phyloP scores from a whole-genome alignment of 2,888 invertebrate species.

The Aromia moschata region DNA sequence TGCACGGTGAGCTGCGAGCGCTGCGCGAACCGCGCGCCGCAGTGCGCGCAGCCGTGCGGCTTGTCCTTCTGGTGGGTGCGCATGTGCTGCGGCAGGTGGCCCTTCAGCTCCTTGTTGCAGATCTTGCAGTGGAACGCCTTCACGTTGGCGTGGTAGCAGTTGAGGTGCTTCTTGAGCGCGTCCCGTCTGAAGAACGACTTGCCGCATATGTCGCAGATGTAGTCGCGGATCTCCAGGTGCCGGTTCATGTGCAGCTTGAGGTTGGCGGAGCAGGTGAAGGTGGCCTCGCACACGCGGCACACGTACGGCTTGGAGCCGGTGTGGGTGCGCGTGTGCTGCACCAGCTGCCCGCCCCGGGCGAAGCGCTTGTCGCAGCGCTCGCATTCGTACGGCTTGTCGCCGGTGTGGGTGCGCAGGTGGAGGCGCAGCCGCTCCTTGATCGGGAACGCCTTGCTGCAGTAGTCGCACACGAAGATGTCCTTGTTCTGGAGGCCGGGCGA shows the following conservation, averaged over 20 bases:
- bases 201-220: conserved; percentile 82
- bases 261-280: conserved; percentile 74
- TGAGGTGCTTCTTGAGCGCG: conserved; percentile 79
- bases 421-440: conserved; percentile 78
- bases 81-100: conserved; percentile 85
- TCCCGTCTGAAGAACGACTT: conserved; percentile 80
- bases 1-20: conserved; percentile 87
- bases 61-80: conserved; percentile 80
- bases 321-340: conserved; percentile 80
- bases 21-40: conserved; percentile 83
- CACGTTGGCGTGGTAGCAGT: conserved; percentile 77
- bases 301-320: conserved; percentile 76
- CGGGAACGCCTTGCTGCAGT: conserved; percentile 80
- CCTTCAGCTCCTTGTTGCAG: conserved; percentile 83
- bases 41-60: conserved; percentile 81
- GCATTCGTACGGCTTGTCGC: conserved; percentile 75
- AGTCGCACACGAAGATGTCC: conserved; percentile 72
- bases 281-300: conserved; percentile 76
- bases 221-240: conserved; percentile 79
- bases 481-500: conserved; percentile 58
- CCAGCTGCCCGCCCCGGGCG: conserved; percentile 78
- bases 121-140: conserved; percentile 82
- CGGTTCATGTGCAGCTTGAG: conserved; percentile 72
- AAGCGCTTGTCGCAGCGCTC: conserved; percentile 72
- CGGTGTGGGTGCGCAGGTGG: conserved; percentile 79